Evolutionary conservation across 2,797 vertebrate genomes (phyloP), one percentile per base, ranked within the genome.

Genomic region (Myripristis murdjan): DNA sequence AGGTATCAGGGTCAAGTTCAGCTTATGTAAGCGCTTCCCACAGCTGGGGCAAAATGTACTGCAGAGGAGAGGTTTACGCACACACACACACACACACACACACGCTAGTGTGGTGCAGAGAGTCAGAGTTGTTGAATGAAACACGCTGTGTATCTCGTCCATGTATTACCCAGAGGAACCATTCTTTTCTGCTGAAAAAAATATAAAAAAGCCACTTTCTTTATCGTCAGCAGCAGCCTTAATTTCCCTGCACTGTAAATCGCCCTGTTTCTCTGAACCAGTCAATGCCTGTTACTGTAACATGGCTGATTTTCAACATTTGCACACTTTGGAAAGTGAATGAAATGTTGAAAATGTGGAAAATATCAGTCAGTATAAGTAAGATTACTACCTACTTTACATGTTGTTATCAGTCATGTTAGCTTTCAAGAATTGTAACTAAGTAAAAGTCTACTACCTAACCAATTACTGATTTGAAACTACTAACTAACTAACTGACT

Each of bases 11-110:
- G 64, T 71, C 65, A 74, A 77, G 78, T 87, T 79, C 28, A 65
- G 37, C 61, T 90, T 85, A 84, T 84, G 72, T 77, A 89, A 88
- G 73, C 1, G 6, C 68, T 75, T 88, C 70, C 64, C 74, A 78
- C 68, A 70, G 68, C 73, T 57, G 73, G 62, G 55, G n/a, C n/a
- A 26, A 69, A 72, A 82, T 62, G 52, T 46, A 56, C 62, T 62
- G 59, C 70, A 63, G 44, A 24, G 43, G 62, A 63, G 33, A 7
- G 14, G 47, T 51, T 48, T 51, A 20, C 71, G 48, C 59, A n/a
- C 44, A n/a, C 33, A 44, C 62, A 72, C 33, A 39, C 48, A 51
- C 2, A 16, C 41, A 20, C 55, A 2, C 44, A 12, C 62, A 72
- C 33, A 56, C 56, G 39, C 48, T 49, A 2, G 16, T 39, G 18